phyloP scores from a whole-genome alignment of 2,113 vertebrate genomes.

The Seriola dumerili region DNA sequence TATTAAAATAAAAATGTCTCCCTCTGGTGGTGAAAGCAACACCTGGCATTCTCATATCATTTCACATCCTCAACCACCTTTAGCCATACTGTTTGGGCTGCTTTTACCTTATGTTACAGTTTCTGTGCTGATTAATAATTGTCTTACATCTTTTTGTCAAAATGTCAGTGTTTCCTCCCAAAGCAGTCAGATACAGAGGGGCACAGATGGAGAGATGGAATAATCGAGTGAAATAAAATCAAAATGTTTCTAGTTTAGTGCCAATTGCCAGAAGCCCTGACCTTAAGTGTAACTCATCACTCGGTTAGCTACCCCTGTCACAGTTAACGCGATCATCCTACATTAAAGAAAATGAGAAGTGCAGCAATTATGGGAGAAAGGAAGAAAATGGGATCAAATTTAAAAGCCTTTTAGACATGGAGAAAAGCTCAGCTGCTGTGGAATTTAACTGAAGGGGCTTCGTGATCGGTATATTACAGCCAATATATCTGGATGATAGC shows the following conservation, averaged over 20 bases:
- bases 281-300: conserved; percentile 65
- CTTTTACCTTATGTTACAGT: neutral
- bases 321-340: conserved; percentile 78
- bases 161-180: neutral
- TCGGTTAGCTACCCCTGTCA: conserved; percentile 67
- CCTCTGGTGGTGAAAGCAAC: conserved; percentile 65
- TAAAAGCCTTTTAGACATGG: conserved; percentile 76
- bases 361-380: conserved; percentile 72
- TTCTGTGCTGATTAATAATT: neutral
- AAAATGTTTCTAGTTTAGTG: conserved; percentile 14
- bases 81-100: neutral
- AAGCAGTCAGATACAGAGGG: neutral
- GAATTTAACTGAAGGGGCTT: conserved; percentile 63
- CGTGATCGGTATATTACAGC: conserved; percentile 58
- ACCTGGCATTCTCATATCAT: neutral
- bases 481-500: conserved; percentile 53
- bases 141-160: neutral
- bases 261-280: conserved; percentile 46
- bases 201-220: neutral
- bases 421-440: conserved; percentile 36
- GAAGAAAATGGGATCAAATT: conserved; percentile 73
- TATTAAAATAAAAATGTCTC: conserved; percentile 56
- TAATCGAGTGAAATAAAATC: conserved; percentile 8
- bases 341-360: conserved; percentile 79
- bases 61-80: neutral